Percentiles rank a stretch among this genome's conserved stretches.
Conservation (phyloP, 2,113 vertebrate genomes). For the Hemiprocne comata region DNA sequence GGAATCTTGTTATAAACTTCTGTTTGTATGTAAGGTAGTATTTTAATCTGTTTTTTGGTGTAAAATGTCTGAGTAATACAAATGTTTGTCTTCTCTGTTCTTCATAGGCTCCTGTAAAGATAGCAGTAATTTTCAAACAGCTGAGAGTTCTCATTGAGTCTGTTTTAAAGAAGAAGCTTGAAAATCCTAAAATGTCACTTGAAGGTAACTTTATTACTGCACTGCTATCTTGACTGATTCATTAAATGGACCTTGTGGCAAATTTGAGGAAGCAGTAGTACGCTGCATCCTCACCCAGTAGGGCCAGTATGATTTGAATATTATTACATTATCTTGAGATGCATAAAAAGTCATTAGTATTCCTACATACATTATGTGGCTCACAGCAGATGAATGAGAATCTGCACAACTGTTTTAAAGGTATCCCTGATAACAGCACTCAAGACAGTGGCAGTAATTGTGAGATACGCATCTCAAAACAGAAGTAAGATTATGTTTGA, state of each 20-base stretch:
- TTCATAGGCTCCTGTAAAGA: conserved; percentile 92
- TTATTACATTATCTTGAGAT: neutral
- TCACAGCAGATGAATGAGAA: neutral
- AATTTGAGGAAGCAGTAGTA: neutral
- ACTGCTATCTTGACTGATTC: neutral
- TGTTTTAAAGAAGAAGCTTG: conserved; percentile 91
- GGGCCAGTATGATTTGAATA: neutral
- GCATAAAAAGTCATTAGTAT: neutral
- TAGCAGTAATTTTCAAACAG: conserved; percentile 97
- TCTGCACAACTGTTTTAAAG: neutral
- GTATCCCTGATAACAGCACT: neutral
- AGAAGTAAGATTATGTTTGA: neutral
- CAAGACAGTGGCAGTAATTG: neutral
- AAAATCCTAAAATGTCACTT: conserved; percentile 92
- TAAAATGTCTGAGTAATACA: neutral
- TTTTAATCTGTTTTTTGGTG: neutral
- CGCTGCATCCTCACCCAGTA: neutral
- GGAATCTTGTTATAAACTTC: neutral
- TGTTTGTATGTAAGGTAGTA: neutral
- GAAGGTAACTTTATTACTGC: conserved; percentile 83
- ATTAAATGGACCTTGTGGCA: neutral
- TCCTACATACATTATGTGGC: neutral
- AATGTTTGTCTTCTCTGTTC: neutral
- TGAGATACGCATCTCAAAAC: neutral
- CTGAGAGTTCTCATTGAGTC: conserved; percentile 92